Percentiles rank a stretch among this genome's conserved stretches.
These are phyloP conservation scores for Benthosema pterotum DNA, from an alignment of 2,797 vertebrate species.

Conservation along the genomic window DNA sequence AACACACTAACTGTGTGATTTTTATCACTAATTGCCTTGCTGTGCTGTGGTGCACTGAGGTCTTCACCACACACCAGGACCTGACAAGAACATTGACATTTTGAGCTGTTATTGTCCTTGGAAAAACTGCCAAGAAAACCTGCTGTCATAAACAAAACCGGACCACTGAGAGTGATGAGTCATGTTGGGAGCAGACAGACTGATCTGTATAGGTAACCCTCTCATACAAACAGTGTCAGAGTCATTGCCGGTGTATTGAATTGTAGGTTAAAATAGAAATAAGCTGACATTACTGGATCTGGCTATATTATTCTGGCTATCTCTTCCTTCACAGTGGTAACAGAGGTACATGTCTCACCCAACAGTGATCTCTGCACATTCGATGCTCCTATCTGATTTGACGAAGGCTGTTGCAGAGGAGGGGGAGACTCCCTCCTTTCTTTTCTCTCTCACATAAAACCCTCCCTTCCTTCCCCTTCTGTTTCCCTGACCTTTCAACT, in stretches of 20 bases:
- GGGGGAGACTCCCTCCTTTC: conserved; percentile 36
- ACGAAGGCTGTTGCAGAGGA: conserved; percentile 57
- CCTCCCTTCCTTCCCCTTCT: conserved; percentile 14
- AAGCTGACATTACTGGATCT: neutral
- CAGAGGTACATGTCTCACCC: conserved; percentile 30
- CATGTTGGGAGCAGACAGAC: conserved; percentile 46
- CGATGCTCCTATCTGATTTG: conserved; percentile 55
- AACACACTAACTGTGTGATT: no score
- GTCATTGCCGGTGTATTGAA: conserved; percentile 12
- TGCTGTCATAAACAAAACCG: conserved; percentile 53
- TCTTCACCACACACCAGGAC: no score
- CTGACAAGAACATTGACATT: no score
- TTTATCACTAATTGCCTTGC: no score
- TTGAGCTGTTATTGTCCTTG: conserved; percentile 5
- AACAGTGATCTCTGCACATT: conserved; percentile 29
- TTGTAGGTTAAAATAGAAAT: neutral
- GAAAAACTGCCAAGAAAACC: conserved; percentile 43
- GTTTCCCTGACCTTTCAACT: conserved; percentile 70
- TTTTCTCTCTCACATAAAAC: conserved; percentile 10
- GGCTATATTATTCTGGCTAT: conserved; percentile 6
- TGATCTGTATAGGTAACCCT: conserved; percentile 22
- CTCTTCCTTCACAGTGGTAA: conserved; percentile 27
- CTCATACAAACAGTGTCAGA: conserved; percentile 32
- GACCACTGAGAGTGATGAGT: conserved; percentile 61
- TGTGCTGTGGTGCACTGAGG: no score